Evolutionary conservation across 2,797 vertebrate genomes (phyloP), one percentile per base, ranked within the genome.

Genomic region (Galagoides demidoff): DNA sequence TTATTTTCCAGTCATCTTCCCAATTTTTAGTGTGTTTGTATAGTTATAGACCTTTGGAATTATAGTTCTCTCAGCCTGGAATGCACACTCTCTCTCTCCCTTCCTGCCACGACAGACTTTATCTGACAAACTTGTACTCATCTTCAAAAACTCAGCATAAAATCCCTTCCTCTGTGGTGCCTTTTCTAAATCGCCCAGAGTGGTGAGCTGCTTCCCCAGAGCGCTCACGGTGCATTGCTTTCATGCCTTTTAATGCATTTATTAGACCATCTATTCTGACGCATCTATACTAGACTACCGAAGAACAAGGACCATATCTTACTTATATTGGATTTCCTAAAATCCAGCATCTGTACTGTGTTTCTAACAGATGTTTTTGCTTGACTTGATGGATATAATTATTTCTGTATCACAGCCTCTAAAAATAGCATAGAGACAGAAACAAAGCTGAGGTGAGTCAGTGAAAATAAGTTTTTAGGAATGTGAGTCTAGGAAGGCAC

Each of bases 341-440:
- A 86, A 59, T 57, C 31, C 57, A 73, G 4, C n/a, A 34, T 55
- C 31, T 6, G 2, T 20, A 11, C 57, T 57, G 2, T 61, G 8
- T 90, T 89, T 66, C 23, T 14, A 91, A 77, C 52, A 95, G 70
- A 90, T 77, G 29, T 52, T 92, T 96, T 96, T 93, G 6, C 92
- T 96, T 73, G 27, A 71, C 39, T 49, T 86, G 70, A 78, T 85
- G 6, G 63, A 59, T 85, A 34, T 25, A 79, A 77, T 74, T 31
- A 7, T 83, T 95, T 93, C 87, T 16, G 19, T 83, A 76, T 82
- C 34, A 88, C 43, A 84, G 79, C 45, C 55, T 76, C 61, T 83
- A 87, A 96, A 96, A 96, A 85, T 82, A 92, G 6, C 68, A 71
- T 19, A 5, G 11, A 89, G 55, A 59, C 25, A 85, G 79, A 96